These are phyloP conservation scores for Mus spicilegus DNA, from an alignment of 2,113 vertebrate genomes.

Conservation along the genomic window DNA sequence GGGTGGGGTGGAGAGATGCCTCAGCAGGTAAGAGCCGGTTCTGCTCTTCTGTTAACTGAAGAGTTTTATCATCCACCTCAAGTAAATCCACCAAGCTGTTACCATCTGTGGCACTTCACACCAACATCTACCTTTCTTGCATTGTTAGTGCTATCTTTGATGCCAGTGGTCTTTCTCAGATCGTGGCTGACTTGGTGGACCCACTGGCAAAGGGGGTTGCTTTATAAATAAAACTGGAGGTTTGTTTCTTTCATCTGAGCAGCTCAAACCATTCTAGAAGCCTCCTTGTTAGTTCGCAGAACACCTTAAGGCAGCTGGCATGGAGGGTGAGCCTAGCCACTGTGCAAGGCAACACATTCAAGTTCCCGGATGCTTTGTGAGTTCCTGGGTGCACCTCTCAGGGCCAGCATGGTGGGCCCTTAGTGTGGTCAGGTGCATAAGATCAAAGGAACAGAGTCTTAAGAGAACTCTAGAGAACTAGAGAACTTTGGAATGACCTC, in stretches of 20 bases:
- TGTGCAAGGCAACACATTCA: background rate
- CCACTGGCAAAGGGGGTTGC: background rate
- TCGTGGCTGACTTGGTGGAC: background rate
- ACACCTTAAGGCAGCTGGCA: background rate
- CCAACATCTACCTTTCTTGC: background rate
- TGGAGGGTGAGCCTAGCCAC: background rate
- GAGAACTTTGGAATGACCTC: background rate
- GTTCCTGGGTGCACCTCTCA: background rate
- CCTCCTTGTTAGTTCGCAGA: background rate
- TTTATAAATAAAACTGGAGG: slow-evolving; percentile 10
- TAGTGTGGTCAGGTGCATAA: background rate
- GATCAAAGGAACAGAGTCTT: background rate
- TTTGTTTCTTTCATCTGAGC: slow-evolving; percentile 32
- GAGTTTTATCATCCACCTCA: too few relatives aligned
- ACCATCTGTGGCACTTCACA: background rate
- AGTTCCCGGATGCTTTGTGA: background rate
- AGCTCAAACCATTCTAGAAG: slow-evolving; percentile 37
- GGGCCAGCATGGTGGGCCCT: background rate
- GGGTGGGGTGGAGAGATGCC: background rate
- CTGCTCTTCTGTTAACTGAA: background rate
- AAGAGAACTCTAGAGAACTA: background rate
- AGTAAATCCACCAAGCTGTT: background rate
- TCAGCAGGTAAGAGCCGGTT: background rate
- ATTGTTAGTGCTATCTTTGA: background rate
- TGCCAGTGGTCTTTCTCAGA: background rate